Evolutionary conservation across 2,888 invertebrate species (phyloP).

Genomic region (Stenurella melanura): DNA sequence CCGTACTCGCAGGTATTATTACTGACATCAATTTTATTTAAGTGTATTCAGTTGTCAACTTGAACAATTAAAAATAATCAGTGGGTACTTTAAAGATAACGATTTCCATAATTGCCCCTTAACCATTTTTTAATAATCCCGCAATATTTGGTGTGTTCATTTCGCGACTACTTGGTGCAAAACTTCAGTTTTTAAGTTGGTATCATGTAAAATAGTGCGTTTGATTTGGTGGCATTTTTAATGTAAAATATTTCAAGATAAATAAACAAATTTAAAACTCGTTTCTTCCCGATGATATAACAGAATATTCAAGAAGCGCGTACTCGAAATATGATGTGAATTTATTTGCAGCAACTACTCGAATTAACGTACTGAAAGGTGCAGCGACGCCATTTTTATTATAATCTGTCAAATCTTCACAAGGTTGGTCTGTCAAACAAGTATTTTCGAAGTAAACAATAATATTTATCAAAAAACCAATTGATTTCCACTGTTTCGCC

Average conservation of each 20-base stretch:
- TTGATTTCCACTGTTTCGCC: conserved; percentile 39
- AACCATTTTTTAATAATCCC: conserved; percentile 5
- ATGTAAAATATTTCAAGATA: conserved; percentile 47
- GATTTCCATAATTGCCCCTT: neutral
- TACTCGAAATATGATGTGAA: conserved; percentile 11
- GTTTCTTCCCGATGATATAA: neutral
- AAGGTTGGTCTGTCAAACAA: conserved; percentile 67
- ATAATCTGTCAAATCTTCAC: conserved; percentile 66
- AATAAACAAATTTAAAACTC: conserved; percentile 37
- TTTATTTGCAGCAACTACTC: neutral
- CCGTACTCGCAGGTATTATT: no score
- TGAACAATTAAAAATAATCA: no score
- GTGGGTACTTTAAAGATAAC: neutral
- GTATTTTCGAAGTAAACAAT: conserved; percentile 69
- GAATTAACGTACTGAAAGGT: conserved; percentile 40
- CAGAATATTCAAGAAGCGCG: neutral
- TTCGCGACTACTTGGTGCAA: neutral
- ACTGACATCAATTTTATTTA: no score
- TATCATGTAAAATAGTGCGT: conserved; percentile 61
- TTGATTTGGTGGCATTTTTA: conserved; percentile 67
- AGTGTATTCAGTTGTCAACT: no score
- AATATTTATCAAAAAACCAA: conserved; percentile 62
- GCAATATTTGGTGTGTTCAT: neutral
- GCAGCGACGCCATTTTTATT: conserved; percentile 67
- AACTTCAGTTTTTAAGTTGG: conserved; percentile 52